Base-by-base conservation (phyloP, 2,888 invertebrate genomes). In the Chrysomela aeneicollis region DNA sequence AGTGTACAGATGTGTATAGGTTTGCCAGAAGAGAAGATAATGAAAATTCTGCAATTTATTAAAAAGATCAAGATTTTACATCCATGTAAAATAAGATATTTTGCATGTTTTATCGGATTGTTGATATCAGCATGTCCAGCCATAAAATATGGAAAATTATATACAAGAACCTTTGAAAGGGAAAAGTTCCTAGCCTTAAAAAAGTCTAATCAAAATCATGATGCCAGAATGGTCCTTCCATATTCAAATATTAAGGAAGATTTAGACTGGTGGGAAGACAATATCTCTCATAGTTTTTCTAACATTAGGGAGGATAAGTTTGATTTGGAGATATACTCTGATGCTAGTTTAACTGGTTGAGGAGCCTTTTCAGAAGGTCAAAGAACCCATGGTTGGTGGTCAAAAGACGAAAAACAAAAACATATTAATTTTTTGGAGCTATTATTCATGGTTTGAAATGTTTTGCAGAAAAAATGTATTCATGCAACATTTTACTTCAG, bases 371-470 rank as follows among this genome's bases (percentile, higher is more conserved):
- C 71, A 47, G 63, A 63, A 9, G 64, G 59, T 61, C 8, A 59
- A 12, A 59, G 21, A 8, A 57, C 63, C 6, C 32, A 35, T 35
- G 32, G 32, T 35, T 35, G 32, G 32, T 35, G 32, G 32, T 35
- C 59, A 32, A 19, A 35, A 1, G 9, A 22, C 0, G 71, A 75
- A 58, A 49, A 19, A 35, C 32, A 35, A 10, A 18, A 15, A 2
- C 74, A 75, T 53, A 75, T 74, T 10, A 74, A 74, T 64, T 66
- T 63, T 21, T 67, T 74, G 52, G 76, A 76, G 59, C 47, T 75
- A 5, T 12, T 67, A 49, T 71, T 55, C 61, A 65, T 32, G 72
- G 61, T n/a, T 42, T 74, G n/a, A 72, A 73, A 61, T 64, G 63
- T 47, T 73, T 75, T 67, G 69, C 70, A 6, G 54, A 51, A 26